Evolutionary conservation across 1,140 invertebrate species (phyloP), one percentile per base, ranked within the genome.

Genomic region (Nixonia krombeini): DNA sequence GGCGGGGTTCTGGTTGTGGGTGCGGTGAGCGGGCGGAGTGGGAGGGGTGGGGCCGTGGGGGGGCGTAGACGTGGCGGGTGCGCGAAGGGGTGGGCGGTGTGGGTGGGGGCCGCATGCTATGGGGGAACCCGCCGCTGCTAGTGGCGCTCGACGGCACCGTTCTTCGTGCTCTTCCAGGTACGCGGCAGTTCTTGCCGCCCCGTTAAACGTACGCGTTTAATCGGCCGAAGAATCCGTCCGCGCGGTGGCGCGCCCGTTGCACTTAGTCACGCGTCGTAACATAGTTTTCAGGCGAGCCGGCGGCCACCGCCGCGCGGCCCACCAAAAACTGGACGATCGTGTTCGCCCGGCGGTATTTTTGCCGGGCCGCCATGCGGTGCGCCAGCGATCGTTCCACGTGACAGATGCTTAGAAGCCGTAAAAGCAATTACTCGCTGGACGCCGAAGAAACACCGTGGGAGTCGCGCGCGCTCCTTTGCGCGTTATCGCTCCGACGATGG

Each of bases 91-190:
- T n/a, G n/a, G n/a, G n/a, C n/a, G n/a, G n/a, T n/a, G n/a, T n/a
- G n/a, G n/a, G n/a, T n/a, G n/a, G n/a, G n/a, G n/a, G n/a, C n/a
- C n/a, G n/a, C n/a, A n/a, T n/a, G n/a, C n/a, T n/a, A n/a, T n/a
- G n/a, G n/a, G n/a, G n/a, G n/a, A n/a, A n/a, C n/a, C n/a, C n/a
- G n/a, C n/a, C n/a, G n/a, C n/a, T n/a, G n/a, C n/a, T n/a, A n/a
- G n/a, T n/a, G n/a, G n/a, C n/a, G n/a, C n/a, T n/a, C 59, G 70
- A 72, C 55, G 61, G 40, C 56, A 53, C 50, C 67, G 69, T 72
- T 70, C 67, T 67, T 59, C 35, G 44, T 61, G 69, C 70, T 70
- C 67, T 67, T 59, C 35, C 67, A 42, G 42, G 61, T 66, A 72
- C 67, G 46, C 21, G 2, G 21, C 6, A 21, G 21, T 21, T 21